Conservation (phyloP, 2,113 vertebrate genomes). For the Cochlearius cochlearius region DNA sequence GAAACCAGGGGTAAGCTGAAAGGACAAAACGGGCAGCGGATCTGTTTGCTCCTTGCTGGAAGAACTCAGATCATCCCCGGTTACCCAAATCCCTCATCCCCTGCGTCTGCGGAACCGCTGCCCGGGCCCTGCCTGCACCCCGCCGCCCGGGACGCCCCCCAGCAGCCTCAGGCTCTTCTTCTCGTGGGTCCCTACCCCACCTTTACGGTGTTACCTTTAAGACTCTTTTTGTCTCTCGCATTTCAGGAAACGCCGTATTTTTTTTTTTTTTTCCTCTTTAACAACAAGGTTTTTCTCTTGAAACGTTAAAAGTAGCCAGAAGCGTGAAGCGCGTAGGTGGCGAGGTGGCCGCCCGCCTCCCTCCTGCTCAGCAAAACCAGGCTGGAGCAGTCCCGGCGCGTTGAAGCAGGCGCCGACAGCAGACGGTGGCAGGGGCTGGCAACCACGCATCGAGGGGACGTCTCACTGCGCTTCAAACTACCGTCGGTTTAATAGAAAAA, state of each 20-base stretch:
- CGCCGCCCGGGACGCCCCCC: background rate
- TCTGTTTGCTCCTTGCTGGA: background rate
- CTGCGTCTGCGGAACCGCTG: no score
- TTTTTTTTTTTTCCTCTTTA: background rate
- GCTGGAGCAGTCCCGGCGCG: background rate
- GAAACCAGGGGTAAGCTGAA: background rate
- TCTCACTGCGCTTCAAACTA: background rate
- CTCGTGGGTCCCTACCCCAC: accelerated
- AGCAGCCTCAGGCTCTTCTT: background rate
- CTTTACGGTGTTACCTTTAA: background rate
- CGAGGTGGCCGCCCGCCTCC: background rate
- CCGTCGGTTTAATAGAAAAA: background rate
- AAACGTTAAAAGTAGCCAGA: background rate
- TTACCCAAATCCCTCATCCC: no score
- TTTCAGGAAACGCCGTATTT: background rate
- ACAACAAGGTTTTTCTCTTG: background rate
- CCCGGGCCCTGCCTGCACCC: background rate
- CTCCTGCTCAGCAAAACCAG: background rate
- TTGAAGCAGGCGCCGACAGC: background rate
- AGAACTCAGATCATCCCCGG: background rate
- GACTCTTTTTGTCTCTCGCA: background rate
- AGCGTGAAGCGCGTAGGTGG: no score
- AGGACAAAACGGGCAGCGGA: background rate
- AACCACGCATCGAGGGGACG: background rate
- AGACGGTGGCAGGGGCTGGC: background rate